Conservation (phyloP, 2,113 vertebrate genomes). For the Epinephelus fuscoguttatus region DNA sequence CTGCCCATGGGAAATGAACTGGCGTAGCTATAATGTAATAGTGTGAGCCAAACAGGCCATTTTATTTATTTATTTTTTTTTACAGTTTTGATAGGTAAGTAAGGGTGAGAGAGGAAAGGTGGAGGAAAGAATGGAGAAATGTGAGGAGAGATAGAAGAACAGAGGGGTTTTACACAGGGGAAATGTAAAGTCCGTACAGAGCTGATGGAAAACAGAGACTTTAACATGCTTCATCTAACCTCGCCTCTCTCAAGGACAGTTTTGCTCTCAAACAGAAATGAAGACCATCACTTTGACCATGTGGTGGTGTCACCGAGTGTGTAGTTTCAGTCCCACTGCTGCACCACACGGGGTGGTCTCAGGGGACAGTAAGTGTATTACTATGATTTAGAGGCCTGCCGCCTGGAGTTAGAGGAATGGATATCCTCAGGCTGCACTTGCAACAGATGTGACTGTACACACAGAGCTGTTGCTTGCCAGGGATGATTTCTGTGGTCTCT, state of each 20-base stretch:
- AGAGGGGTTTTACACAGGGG: neutral
- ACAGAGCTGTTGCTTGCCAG: conserved; percentile 15
- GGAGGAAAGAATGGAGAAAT: neutral
- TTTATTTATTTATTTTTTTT: neutral
- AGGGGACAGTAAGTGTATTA: conserved; percentile 36
- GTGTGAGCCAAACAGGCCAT: neutral
- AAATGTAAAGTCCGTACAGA: conserved; percentile 16
- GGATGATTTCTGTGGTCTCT: neutral
- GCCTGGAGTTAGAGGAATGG: conserved; percentile 26
- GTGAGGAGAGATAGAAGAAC: neutral
- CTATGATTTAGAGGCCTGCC: conserved; percentile 36
- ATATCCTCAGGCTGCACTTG: conserved; percentile 27
- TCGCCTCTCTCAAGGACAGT: neutral
- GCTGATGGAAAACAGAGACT: conserved; percentile 14
- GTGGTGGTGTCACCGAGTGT: conserved; percentile 6
- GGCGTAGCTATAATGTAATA: neutral
- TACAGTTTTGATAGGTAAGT: conserved; percentile 5
- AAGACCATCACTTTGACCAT: conserved; percentile 4
- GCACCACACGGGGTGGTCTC: conserved; percentile 30
- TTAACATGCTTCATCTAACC: neutral
- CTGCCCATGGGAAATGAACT: conserved; percentile 24
- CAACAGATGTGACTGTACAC: conserved; percentile 33
- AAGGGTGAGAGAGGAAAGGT: neutral
- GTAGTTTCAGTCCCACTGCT: conserved; percentile 22
- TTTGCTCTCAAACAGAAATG: conserved; percentile 11